phyloP scores from a whole-genome alignment of 2,113 vertebrate genomes.

The Chaenogobius annularis region DNA sequence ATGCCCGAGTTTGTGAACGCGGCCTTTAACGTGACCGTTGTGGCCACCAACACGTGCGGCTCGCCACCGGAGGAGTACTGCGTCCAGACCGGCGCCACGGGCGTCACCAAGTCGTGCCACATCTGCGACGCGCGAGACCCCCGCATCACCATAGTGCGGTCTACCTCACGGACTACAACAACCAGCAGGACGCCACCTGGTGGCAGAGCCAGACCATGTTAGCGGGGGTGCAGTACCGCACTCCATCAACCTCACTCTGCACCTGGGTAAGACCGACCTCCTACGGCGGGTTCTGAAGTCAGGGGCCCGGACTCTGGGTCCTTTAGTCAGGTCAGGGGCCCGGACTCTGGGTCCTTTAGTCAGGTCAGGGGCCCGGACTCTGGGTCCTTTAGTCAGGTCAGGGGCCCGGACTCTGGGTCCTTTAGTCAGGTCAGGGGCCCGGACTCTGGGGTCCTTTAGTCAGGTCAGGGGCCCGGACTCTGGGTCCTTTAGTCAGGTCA shows the following conservation, averaged over 20 bases:
- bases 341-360: no score
- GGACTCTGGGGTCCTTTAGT: no score
- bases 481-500: no score
- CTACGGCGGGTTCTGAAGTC: no score
- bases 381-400: no score
- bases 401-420: no score
- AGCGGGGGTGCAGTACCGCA: conserved; percentile 92
- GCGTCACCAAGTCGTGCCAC: conserved; percentile 98
- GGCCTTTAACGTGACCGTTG: conserved; percentile 93
- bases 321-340: no score
- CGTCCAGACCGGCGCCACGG: conserved; percentile 97
- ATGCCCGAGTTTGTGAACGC: conserved; percentile 99
- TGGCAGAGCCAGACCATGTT: conserved; percentile 99
- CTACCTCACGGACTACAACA: conserved; percentile 98
- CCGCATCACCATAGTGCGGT: conserved; percentile 85
- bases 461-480: no score
- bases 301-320: no score
- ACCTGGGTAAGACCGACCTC: conserved; percentile 89
- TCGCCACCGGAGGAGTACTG: conserved; percentile 96
- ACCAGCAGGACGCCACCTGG: conserved; percentile 95
- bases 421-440: no score
- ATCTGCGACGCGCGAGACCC: conserved; percentile 89
- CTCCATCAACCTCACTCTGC: conserved; percentile 94
- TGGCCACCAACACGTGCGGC: conserved; percentile 95
- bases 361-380: no score